Evolutionary conservation across 1,140 invertebrate species (phyloP), one percentile per base, ranked within the genome.

Genomic region (Calycopis cecrops): DNA sequence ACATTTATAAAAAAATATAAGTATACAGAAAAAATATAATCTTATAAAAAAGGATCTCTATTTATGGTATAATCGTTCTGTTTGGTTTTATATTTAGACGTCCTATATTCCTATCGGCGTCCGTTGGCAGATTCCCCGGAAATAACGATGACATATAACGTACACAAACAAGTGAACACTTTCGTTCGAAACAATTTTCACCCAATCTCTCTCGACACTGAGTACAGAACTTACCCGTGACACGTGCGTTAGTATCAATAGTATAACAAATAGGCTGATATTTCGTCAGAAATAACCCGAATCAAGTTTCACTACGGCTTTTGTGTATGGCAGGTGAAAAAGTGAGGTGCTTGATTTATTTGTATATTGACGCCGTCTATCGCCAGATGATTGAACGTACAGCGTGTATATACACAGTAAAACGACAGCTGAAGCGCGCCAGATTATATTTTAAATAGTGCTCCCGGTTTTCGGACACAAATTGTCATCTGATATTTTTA

Each of bases 251-350:
- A 70, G 59, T 82, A 87, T 85, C 78, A 82, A 87, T 85, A 85
- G 79, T 85, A 87, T 85, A 87, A 87, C 79, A 85, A 85, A 87
- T 87, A 83, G 81, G 74, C 79, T 84, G 76, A 83, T 85, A 87
- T 87, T 87, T 79, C 79, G 79, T 81, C 81, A 85, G 81, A 85
- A 87, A 85, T 84, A 85, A 87, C 79, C 78, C 78, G 80, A 85
- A 87, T 87, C 84, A 87, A 85, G 81, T 87, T 87, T 85, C 79
- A 81, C 72, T 79, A 71, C 65, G 78, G 80, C 81, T 79, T 84
- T 87, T 87, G 84, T 85, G 79, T 77, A 78, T 87, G 84, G 81
- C 84, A 87, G 84, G 84, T 87, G 84, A 87, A 87, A 87, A 87
- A 87, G 84, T 85, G 81, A 76, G 75, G 75, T 66, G 69, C 73